Conservation (phyloP, 2,888 invertebrate genomes). For the Dynastes maya region DNA sequence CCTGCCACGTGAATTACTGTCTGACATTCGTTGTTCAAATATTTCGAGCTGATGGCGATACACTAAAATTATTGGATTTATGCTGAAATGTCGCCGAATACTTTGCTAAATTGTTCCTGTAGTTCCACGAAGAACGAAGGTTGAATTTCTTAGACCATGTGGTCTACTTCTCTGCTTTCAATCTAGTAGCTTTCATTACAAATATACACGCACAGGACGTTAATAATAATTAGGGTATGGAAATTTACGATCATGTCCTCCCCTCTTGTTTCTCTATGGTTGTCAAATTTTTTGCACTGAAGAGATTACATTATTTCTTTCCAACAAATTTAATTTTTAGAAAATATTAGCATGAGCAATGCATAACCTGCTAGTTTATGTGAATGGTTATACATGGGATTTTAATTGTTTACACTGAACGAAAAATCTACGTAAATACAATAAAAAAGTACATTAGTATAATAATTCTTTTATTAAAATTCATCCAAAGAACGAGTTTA, state of each 20-base stretch:
- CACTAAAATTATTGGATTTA: not conserved
- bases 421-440: too few relatives aligned
- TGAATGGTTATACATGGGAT: too few relatives aligned
- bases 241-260: not conserved
- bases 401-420: too few relatives aligned
- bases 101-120: conserved; percentile 7
- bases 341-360: too few relatives aligned
- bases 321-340: too few relatives aligned
- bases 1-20: not conserved
- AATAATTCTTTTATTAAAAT: too few relatives aligned
- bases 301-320: too few relatives aligned
- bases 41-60: not conserved
- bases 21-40: not conserved
- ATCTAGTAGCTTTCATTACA: not conserved
- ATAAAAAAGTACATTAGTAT: too few relatives aligned
- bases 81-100: not conserved
- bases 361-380: too few relatives aligned
- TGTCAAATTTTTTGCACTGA: too few relatives aligned
- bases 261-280: not conserved
- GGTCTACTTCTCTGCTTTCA: not conserved
- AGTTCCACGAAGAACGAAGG: not conserved
- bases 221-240: not conserved
- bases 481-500: too few relatives aligned
- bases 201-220: not conserved
- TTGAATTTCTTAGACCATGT: not conserved